These are phyloP conservation scores for Platysternon megacephalum DNA, from an alignment of 2,113 vertebrate species.

Conservation along the genomic window DNA sequence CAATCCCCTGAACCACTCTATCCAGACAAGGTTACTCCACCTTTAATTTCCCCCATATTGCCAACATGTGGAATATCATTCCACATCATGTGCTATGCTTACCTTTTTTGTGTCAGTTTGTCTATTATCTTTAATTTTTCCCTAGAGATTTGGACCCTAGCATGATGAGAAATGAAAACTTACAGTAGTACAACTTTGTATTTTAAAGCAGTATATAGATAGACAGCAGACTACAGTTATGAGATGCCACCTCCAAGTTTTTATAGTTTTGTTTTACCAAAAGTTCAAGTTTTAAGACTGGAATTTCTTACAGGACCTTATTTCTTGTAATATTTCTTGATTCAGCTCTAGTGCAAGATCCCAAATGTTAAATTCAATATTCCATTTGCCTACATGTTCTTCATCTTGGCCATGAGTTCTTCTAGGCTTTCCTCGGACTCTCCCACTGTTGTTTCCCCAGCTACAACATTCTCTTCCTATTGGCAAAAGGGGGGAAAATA, in stretches of 20 bases:
- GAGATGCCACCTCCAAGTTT: background rate
- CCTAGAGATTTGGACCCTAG: background rate
- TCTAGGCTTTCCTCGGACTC: slow-evolving; percentile 93
- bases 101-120: background rate
- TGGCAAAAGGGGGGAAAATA: slow-evolving; percentile 19
- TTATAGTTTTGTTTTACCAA: background rate
- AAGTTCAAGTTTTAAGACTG: background rate
- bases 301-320: background rate
- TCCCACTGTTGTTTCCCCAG: slow-evolving; percentile 76
- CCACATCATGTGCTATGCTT: background rate
- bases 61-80: background rate
- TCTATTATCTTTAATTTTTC: background rate
- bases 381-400: slow-evolving; percentile 82
- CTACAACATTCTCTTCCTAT: slow-evolving; percentile 65
- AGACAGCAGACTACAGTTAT: background rate
- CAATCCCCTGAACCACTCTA: background rate
- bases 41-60: background rate
- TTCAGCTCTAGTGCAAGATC: background rate
- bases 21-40: background rate
- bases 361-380: background rate
- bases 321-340: background rate
- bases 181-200: background rate
- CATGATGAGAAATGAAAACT: background rate
- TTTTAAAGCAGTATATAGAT: background rate
- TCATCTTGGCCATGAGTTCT: slow-evolving; percentile 96